Base-by-base conservation (phyloP, 1,140 invertebrate genomes). In the Aricia agestis region DNA sequence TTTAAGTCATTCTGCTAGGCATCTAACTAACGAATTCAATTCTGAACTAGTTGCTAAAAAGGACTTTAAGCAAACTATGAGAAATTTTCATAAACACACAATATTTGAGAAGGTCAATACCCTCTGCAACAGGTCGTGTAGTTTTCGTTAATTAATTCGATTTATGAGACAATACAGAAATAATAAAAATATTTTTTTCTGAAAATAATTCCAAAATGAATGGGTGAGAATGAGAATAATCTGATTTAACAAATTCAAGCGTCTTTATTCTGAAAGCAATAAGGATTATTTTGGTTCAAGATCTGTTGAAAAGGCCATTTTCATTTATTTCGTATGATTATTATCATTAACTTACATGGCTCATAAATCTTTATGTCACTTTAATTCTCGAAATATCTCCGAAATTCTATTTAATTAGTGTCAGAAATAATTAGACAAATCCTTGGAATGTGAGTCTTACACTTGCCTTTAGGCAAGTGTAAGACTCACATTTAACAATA, bases 61-160 rank as follows among this genome's bases (percentile, higher is more conserved):
- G 25, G 3, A 25, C 25, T 25, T 25, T 25, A 2, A 25, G 3
- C 3, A 25, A 25, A 25, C 25, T 25, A 25, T 25, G 25, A 25
- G 25, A 3, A 25, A 36, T 36, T 36, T 36, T 36, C 0, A 52
- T 52, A 52, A 13, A 52, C 41, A 11, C 45, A 15, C 10, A 15
- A 13, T 79, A 83, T 67, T 76, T 77, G 68, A 73, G 70, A 74
- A 63, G 18, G 59, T 63, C 19, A 63, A 63, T 19, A 19, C 6
- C 18, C 59, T 63, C 59, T 63, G 3, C 17, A 63, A 25, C 59
- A 63, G 18, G 19, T 31, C 6, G 59, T 19, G 10, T 63, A 63
- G 45, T 52, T 19, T 63, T 63, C 59, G 19, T 52, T 63, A 63
- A 63, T 63, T 63, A 19, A 18, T 18, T 59, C n/a, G 18, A 18